Conservation (phyloP, 1,140 invertebrate species). For the Whitmania pigra region DNA sequence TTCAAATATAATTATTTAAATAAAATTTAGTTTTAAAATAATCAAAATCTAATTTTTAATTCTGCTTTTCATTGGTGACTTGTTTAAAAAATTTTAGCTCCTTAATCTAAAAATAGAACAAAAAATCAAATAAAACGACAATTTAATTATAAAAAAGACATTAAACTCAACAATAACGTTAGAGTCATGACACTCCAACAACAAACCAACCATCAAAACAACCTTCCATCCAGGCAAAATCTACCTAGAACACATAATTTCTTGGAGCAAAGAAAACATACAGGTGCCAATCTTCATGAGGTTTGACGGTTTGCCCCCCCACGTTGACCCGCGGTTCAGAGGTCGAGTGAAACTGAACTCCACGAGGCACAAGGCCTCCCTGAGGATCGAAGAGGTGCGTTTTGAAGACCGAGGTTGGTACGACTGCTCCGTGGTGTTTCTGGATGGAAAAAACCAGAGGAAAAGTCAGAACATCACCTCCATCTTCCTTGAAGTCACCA, state of each 20-base stretch:
- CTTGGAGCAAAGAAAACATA: conserved; percentile 25
- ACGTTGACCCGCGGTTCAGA: conserved; percentile 80
- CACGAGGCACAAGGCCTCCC: conserved; percentile 52
- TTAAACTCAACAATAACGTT: too few species aligned
- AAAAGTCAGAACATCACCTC: neutral
- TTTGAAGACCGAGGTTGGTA: conserved; percentile 91
- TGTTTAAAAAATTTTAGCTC: too few species aligned
- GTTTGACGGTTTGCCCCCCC: conserved; percentile 86
- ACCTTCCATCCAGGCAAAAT: conserved; percentile 18
- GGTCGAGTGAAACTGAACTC: conserved; percentile 73
- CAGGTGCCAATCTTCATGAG: conserved; percentile 27
- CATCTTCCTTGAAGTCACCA: neutral
- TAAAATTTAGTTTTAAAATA: too few species aligned
- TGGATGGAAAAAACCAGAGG: conserved; percentile 64
- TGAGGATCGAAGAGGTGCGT: conserved; percentile 78
- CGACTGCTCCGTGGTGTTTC: conserved; percentile 87
- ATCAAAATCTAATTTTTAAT: too few species aligned
- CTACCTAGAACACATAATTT: conserved; percentile 24
- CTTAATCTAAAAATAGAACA: too few species aligned
- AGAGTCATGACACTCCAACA: too few species aligned
- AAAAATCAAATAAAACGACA: too few species aligned
- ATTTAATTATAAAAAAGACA: too few species aligned
- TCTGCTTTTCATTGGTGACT: too few species aligned
- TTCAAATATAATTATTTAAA: too few species aligned
- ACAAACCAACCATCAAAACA: conserved; percentile 19